Base-by-base conservation (phyloP, 1,140 invertebrate species). In the Pogonus chalceus region DNA sequence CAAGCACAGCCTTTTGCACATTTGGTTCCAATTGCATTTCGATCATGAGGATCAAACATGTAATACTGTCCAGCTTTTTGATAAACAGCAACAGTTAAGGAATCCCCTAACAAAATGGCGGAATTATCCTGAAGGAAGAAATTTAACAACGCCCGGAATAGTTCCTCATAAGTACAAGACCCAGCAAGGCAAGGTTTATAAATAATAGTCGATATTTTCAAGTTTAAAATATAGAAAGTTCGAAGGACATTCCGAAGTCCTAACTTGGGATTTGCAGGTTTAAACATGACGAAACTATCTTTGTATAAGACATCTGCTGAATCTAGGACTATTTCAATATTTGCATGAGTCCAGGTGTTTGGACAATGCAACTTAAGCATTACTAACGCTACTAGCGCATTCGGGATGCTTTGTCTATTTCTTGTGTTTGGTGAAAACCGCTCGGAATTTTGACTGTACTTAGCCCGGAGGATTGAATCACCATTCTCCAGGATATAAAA, bases 251-350 rank as follows among this genome's bases (percentile, higher is more conserved):
- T 61, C 23, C 61, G 57, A 39, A 67, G 56, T 1, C 58, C 56
- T 2, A 67, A 55, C 46, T 65, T 62, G 7, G 39, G 55, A 52
- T 62, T 60, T 21, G 52, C 61, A 7, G 66, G 64, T 7, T 59
- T 57, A 49, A 65, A 68, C 0, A 61, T 54, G n/a, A 67, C 65
- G 53, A 65, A 68, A 1, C 65, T 68, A 50, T 68, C 66, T 16
- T 65, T 62, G 47, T 65, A 69, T 2, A 69, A 52, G 43, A 67
- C 62, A 50, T 68, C 60, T 0, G 66, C 68, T 10, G 62, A 53
- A 23, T 68, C 62, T 23, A 69, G 51, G 16, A 67, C 56, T n/a
- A 64, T 52, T 48, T 69, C 66, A 12, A 68, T 63, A 20, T 63
- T 59, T 23, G 62, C 62, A 51, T 53, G 60, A 9, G 59, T 67